These are phyloP conservation scores for Epinephelus moara DNA, from an alignment of 2,113 vertebrate genomes.

Conservation along the genomic window DNA sequence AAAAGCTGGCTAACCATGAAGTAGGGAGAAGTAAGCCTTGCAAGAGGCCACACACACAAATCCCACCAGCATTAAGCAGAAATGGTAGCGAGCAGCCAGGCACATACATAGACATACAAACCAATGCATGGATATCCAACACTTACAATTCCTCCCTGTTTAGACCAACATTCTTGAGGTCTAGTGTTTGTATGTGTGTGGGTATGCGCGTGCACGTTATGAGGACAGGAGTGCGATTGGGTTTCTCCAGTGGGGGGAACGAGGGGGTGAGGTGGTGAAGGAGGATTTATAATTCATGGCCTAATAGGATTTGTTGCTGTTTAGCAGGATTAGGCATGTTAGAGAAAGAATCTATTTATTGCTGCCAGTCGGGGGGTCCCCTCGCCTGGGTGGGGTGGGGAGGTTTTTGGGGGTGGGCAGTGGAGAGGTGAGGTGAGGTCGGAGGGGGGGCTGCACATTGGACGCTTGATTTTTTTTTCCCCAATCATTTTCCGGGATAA, in stretches of 20 bases:
- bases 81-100: not conserved
- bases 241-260: slow-evolving; percentile 71
- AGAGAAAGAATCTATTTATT: slow-evolving; percentile 90
- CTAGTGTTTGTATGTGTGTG: slow-evolving; percentile 15
- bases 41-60: slow-evolving; percentile 30
- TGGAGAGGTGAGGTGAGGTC: slow-evolving; percentile 38
- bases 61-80: not conserved
- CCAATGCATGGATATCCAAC: not conserved
- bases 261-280: slow-evolving; percentile 81
- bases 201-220: slow-evolving; percentile 27
- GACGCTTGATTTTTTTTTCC: slow-evolving; percentile 65
- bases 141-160: slow-evolving; percentile 7
- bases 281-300: slow-evolving; percentile 89
- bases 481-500: slow-evolving; percentile 79
- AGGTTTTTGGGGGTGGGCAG: slow-evolving; percentile 33
- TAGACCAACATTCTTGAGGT: slow-evolving; percentile 39
- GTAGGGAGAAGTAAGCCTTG: not conserved
- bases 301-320: slow-evolving; percentile 91
- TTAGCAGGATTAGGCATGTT: slow-evolving; percentile 90
- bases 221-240: slow-evolving; percentile 49
- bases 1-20: not conserved
- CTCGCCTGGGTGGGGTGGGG: slow-evolving; percentile 37
- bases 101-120: slow-evolving; percentile 2
- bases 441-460: slow-evolving; percentile 55
- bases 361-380: slow-evolving; percentile 83